Evolutionary conservation across 2,888 invertebrate genomes (phyloP), one percentile per base, ranked within the genome.

Genomic region (Dicyrtoma fusca): DNA sequence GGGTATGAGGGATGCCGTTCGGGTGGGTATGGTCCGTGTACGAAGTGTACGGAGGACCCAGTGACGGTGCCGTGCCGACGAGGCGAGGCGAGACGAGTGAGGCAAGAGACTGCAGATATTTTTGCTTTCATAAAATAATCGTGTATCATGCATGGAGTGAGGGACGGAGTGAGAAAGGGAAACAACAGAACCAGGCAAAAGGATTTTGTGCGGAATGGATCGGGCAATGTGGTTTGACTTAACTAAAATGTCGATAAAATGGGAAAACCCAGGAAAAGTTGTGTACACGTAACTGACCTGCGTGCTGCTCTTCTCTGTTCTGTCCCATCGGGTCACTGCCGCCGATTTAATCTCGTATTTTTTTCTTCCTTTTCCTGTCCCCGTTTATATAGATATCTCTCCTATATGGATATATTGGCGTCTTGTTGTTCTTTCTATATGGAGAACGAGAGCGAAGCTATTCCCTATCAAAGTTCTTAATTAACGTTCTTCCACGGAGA

Each of bases 241-340:
- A 23, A 21, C 65, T 65, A 45, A 51, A 66, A 66, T 53, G 66
- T 66, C 66, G 55, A 66, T 66, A 66, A 66, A 66, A 34, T 66
- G 55, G 66, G 34, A 66, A 66, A 42, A 53, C 51, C 65, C 53
- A 63, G 47, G 13, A 13, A 23, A 47, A 47, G 47, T 21, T 47
- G 17, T 44, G 45, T 45, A 51, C 23, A 66, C 66, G 66, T 66
- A 66, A 66, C 66, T 66, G 66, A 66, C 66, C 66, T 66, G 66
- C 66, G 66, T 66, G 49, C 19, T 55, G 25, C 51, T 25, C 57
- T 21, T 53, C 26, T 57, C 34, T 34, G 17, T 14, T 51, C 17
- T 21, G 53, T 66, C 53, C 66, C 66, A 55, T 53, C 51, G 66
- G 66, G 66, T 66, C 66, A 66, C 66, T 53, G 63, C 25, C 42